Conservation (phyloP, 2,888 invertebrate genomes). For the Orthosia gracilis region DNA sequence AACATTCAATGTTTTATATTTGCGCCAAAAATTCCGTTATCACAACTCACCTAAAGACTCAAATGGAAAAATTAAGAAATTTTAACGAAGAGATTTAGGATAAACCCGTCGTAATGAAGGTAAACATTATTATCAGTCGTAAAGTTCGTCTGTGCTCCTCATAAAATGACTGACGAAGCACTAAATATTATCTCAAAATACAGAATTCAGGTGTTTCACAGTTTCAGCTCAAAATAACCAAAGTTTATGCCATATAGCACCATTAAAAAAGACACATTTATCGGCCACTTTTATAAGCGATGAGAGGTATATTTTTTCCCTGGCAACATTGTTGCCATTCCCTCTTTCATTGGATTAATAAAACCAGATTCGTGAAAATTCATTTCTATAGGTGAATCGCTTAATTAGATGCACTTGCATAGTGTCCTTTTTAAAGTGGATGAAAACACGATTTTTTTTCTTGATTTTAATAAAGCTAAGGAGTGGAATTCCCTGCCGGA, state of each 20-base stretch:
- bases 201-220: slow-evolving; percentile 25
- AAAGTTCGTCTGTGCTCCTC: slow-evolving; percentile 31
- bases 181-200: slow-evolving; percentile 49
- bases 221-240: slow-evolving; percentile 19
- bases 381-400: not conserved
- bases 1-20: not conserved
- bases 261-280: slow-evolving; percentile 1
- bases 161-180: slow-evolving; percentile 27
- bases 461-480: too few relatives aligned
- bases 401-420: not conserved
- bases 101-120: slow-evolving; percentile 30
- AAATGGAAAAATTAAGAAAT: slow-evolving; percentile 17
- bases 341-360: not conserved
- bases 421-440: too few relatives aligned
- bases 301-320: not conserved
- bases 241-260: not conserved
- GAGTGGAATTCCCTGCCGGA: too few relatives aligned
- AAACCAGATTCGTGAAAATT: not conserved
- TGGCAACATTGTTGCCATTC: not conserved
- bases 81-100: slow-evolving; percentile 17
- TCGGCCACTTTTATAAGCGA: slow-evolving; percentile 3
- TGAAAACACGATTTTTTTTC: too few relatives aligned
- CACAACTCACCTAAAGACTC: not conserved
- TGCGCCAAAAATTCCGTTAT: not conserved
- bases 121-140: slow-evolving; percentile 40